Evolutionary conservation across 2,888 invertebrate species (phyloP).

Genomic region (Caenorhabditis becei): DNA sequence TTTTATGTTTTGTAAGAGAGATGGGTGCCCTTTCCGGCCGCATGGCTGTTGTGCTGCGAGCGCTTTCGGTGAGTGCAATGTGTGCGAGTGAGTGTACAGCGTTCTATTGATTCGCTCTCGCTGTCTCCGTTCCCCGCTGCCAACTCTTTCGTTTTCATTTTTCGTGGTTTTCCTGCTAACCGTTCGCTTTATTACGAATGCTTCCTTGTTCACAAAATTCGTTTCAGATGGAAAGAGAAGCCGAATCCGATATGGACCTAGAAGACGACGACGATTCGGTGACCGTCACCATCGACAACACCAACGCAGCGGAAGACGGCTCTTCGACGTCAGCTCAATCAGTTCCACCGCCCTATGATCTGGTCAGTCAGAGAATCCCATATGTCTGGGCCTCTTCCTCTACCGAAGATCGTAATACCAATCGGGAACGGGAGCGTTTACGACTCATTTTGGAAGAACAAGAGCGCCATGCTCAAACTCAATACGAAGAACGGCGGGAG

Average conservation of each 20-base stretch:
- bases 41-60: too few species aligned
- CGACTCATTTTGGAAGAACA: not conserved
- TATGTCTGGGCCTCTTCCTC: too few species aligned
- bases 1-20: too few species aligned
- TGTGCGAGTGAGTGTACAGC: constrained; percentile 1
- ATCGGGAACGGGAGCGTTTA: not conserved
- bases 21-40: too few species aligned
- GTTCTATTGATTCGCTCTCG: constrained; percentile 1
- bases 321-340: too few species aligned
- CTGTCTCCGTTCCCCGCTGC: not conserved
- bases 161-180: not conserved
- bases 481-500: not conserved
- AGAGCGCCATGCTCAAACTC: not conserved
- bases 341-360: too few species aligned
- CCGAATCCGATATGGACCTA: too few species aligned
- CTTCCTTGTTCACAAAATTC: not conserved
- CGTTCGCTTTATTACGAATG: not conserved
- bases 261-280: not conserved
- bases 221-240: not conserved
- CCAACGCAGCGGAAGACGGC: too few species aligned
- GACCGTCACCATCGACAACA: not conserved
- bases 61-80: not conserved
- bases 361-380: too few species aligned
- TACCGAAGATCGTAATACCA: too few species aligned
- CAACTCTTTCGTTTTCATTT: not conserved